These are phyloP conservation scores for Chrysochloris asiatica DNA, from an alignment of 2,113 vertebrate species.

Conservation along the genomic window DNA sequence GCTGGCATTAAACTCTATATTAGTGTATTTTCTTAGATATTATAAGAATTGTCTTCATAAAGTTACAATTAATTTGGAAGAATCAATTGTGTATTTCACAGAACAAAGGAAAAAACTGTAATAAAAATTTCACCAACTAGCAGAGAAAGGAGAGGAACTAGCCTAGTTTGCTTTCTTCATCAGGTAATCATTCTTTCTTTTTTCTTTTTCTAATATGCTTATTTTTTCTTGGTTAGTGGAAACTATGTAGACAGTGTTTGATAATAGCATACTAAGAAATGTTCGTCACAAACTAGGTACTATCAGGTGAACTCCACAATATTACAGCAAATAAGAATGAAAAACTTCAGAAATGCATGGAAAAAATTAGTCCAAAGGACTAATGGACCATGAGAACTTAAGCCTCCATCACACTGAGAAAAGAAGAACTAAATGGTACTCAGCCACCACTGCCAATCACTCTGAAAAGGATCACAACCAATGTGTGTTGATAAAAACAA, in stretches of 20 bases:
- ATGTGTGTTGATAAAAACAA: too few relatives aligned
- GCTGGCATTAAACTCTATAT: neutral
- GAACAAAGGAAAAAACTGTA: neutral
- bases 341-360: too few relatives aligned
- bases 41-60: neutral
- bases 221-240: neutral
- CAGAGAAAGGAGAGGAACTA: neutral
- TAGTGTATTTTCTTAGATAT: neutral
- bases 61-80: neutral
- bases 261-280: neutral
- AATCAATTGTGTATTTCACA: neutral
- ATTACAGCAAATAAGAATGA: neutral
- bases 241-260: neutral
- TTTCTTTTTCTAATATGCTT: too few relatives aligned
- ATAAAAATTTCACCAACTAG: neutral
- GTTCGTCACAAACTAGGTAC: neutral
- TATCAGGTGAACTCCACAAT: neutral
- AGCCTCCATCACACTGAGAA: too few relatives aligned
- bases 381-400: too few relatives aligned
- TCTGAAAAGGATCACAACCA: too few relatives aligned
- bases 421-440: too few relatives aligned
- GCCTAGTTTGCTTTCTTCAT: neutral
- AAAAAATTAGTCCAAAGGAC: too few relatives aligned
- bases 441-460: too few relatives aligned
- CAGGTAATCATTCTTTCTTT: neutral